Conservation (phyloP, 2,888 invertebrate genomes). For the Megaustenia siamemsis region DNA sequence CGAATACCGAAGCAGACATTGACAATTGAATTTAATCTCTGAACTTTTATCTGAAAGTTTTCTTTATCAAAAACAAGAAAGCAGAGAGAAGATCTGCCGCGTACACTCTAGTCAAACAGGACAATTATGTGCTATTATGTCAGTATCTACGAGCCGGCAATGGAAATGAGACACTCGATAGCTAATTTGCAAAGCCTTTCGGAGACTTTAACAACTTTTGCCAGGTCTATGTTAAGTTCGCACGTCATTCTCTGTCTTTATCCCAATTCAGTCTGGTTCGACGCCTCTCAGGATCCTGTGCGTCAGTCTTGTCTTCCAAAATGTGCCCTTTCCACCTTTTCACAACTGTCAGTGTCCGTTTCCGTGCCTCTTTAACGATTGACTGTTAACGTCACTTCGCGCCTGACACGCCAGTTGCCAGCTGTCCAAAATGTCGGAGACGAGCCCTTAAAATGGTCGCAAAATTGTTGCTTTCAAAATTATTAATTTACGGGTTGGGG, state of each 20-base stretch:
- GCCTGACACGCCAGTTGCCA: neutral
- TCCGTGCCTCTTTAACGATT: neutral
- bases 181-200: too few relatives aligned
- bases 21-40: too few relatives aligned
- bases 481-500: neutral
- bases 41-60: too few relatives aligned
- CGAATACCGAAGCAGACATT: too few relatives aligned
- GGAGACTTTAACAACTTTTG: neutral
- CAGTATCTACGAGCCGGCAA: too few relatives aligned
- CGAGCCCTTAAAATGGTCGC: neutral
- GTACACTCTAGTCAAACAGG: too few relatives aligned
- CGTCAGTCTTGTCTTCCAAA: neutral
- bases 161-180: too few relatives aligned
- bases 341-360: neutral
- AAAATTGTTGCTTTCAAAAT: neutral
- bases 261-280: neutral
- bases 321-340: neutral
- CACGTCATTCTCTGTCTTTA: neutral
- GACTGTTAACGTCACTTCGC: neutral
- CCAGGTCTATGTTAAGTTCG: neutral
- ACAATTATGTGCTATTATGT: too few relatives aligned
- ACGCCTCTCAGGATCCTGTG: neutral
- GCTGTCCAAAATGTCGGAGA: neutral
- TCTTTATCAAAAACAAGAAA: too few relatives aligned
- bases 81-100: too few relatives aligned